Evolutionary conservation across 2,113 vertebrate species (phyloP).

Genomic region (Vireo altiloquus): DNA sequence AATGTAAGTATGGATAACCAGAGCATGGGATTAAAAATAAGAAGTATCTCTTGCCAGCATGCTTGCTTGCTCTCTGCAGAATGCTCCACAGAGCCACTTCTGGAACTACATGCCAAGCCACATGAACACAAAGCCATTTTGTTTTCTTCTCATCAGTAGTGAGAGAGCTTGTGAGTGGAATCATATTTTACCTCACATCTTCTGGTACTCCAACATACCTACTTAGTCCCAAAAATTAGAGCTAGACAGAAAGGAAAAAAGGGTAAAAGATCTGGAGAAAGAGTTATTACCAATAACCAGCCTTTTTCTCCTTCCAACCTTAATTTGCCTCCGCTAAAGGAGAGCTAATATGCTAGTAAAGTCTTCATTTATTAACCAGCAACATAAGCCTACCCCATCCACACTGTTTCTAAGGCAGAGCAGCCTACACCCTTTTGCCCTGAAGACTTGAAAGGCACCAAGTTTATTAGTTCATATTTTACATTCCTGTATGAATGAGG

Average conservation of each 20-base stretch:
- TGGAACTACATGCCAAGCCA: not conserved
- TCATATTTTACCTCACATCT: not conserved
- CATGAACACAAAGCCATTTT: not conserved
- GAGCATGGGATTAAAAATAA: not conserved
- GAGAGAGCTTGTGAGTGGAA: not conserved
- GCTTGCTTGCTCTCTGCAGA: not conserved
- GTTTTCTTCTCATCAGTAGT: not conserved
- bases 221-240: not conserved
- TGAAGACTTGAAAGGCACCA: not conserved
- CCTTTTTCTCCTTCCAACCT: not conserved
- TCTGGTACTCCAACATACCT: not conserved
- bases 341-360: not conserved
- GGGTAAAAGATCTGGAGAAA: not conserved
- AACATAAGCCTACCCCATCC: not conserved
- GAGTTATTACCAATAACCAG: not conserved
- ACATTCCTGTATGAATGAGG: conserved; percentile 6
- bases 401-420: not conserved
- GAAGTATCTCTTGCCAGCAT: not conserved
- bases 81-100: not conserved
- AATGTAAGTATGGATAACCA: not conserved
- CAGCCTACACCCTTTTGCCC: not conserved
- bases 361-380: not conserved
- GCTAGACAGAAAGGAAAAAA: not conserved
- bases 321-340: not conserved
- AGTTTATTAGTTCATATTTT: conserved; percentile 32